Conservation (phyloP, 2,888 invertebrate species). For the Chrysolina americana region DNA sequence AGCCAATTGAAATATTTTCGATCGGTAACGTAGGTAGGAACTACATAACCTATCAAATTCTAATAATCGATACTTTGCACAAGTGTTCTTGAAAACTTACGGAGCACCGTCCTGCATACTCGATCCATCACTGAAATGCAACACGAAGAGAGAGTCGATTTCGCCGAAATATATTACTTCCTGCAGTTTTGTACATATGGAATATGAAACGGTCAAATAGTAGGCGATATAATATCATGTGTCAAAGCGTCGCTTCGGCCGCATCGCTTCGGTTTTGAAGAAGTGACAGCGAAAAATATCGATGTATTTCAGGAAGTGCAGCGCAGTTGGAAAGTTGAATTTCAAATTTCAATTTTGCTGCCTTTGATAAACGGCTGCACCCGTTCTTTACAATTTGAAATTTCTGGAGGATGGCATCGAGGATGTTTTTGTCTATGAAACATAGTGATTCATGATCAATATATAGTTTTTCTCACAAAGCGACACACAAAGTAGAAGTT, state of each 20-base stretch:
- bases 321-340: background rate
- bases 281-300: constrained; percentile 4
- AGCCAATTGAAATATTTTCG: too few relatives aligned
- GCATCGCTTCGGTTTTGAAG: constrained; percentile 1
- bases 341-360: constrained; percentile 1
- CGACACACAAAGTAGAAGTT: too few relatives aligned
- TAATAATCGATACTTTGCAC: background rate
- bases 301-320: constrained; percentile 4
- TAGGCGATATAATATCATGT: constrained; percentile 14
- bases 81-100: background rate
- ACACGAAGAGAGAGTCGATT: constrained; percentile 29
- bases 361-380: background rate
- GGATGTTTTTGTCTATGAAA: too few relatives aligned
- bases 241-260: background rate
- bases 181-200: constrained; percentile 33
- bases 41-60: too few relatives aligned
- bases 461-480: too few relatives aligned
- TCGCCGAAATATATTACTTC: constrained; percentile 35
- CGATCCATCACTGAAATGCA: constrained; percentile 28
- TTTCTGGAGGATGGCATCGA: background rate
- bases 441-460: too few relatives aligned
- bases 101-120: background rate
- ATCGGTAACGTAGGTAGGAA: too few relatives aligned
- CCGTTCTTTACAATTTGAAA: background rate
- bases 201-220: constrained; percentile 18